phyloP scores from a whole-genome alignment of 2,113 vertebrate genomes.

The Erinaceus europaeus region DNA sequence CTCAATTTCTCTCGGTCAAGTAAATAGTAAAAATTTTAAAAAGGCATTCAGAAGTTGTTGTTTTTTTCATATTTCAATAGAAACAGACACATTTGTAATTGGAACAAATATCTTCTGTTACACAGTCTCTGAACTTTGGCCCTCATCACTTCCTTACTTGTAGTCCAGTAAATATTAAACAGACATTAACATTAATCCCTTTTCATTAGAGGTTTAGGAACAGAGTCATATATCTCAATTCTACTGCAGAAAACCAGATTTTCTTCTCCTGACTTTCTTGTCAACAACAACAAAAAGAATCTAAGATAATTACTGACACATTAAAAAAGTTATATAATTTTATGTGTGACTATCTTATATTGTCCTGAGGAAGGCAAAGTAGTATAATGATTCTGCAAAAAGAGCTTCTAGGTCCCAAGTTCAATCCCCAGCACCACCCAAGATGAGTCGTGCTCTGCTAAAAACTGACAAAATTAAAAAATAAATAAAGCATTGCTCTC shows the following conservation, averaged over 20 bases:
- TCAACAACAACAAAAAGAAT: background rate
- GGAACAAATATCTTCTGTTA: background rate
- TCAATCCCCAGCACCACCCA: too few species aligned
- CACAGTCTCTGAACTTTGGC: background rate
- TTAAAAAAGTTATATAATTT: constrained; percentile 26
- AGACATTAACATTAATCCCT: background rate
- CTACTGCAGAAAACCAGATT: background rate
- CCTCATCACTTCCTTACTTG: background rate
- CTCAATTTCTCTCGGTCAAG: too few species aligned
- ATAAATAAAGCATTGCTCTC: constrained; percentile 2
- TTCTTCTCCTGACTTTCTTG: background rate
- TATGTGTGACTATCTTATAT: background rate
- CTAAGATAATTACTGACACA: background rate
- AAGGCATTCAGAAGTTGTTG: too few species aligned
- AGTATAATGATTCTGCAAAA: too few species aligned
- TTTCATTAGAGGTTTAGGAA: background rate
- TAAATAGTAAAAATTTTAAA: too few species aligned
- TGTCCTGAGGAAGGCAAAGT: too few species aligned
- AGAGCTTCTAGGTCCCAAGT: too few species aligned
- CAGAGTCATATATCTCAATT: background rate
- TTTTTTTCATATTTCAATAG: background rate
- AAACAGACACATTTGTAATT: background rate
- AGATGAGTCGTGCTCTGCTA: too few species aligned
- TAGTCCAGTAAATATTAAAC: background rate
- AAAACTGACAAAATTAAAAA: too few species aligned